Percentiles rank a stretch among this genome's conserved stretches.
Evolutionary conservation across 2,888 invertebrate species (phyloP).

Genomic region (Bellardia pandia): DNA sequence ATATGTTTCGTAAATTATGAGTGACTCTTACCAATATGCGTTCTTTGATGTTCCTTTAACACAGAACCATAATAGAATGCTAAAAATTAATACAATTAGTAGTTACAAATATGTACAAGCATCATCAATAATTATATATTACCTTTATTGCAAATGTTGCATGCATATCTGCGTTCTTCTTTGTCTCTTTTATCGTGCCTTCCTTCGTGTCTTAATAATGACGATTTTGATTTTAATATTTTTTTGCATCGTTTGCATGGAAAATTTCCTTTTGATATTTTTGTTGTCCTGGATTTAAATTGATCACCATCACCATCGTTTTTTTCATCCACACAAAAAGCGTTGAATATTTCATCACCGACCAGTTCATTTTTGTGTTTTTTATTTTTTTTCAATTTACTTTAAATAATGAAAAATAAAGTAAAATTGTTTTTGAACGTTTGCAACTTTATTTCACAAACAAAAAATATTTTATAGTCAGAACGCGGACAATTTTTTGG

Average conservation of each 20-base stretch:
- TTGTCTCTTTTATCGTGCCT: slow-evolving; percentile 53
- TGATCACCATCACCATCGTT: slow-evolving; percentile 14
- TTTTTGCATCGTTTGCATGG: slow-evolving; percentile 64
- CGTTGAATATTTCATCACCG: slow-evolving; percentile 45
- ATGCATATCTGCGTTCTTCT: slow-evolving; percentile 49
- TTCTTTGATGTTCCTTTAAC: slow-evolving; percentile 57
- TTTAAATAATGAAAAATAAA: slow-evolving; percentile 65
- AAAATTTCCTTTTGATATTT: slow-evolving; percentile 44
- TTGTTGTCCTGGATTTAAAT: slow-evolving; percentile 33
- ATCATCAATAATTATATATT: background rate
- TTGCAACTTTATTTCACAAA: slow-evolving; percentile 39
- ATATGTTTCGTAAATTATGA: background rate
- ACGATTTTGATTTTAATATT: slow-evolving; percentile 58
- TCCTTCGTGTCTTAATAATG: slow-evolving; percentile 60
- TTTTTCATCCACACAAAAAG: slow-evolving; percentile 40
- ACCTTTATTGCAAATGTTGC: slow-evolving; percentile 69
- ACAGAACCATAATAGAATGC: slow-evolving; percentile 38
- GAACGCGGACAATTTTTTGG: background rate
- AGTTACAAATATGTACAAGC: background rate
- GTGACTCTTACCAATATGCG: slow-evolving; percentile 59
- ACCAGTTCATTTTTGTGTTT: slow-evolving; percentile 42
- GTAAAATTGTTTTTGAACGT: slow-evolving; percentile 47
- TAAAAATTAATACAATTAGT: slow-evolving; percentile 30
- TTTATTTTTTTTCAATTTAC: slow-evolving; percentile 57
- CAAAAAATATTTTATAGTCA: background rate